phyloP scores from a whole-genome alignment of 2,888 invertebrate genomes.

The Drosophila heteroneura region DNA sequence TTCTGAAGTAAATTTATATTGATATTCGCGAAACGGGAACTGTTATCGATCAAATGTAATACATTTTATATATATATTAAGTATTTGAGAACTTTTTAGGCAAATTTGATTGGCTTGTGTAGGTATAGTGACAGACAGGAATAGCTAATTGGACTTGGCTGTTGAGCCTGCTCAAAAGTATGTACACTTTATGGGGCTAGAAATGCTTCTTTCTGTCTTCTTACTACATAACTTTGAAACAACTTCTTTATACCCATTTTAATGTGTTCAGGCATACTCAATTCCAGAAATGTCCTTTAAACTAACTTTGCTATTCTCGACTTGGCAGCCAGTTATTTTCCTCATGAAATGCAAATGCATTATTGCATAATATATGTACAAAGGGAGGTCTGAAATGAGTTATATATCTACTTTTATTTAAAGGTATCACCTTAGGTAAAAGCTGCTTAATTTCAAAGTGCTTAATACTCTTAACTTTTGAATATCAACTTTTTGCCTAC shows the following conservation, averaged over 20 bases:
- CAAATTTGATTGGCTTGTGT: background rate
- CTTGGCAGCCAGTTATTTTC: background rate
- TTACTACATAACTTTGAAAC: background rate
- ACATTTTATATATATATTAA: fast-evolving
- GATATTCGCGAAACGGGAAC: background rate
- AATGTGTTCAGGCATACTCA: background rate
- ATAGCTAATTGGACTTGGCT: too few relatives aligned
- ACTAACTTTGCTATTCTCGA: background rate
- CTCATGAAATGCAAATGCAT: background rate
- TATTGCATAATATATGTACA: background rate
- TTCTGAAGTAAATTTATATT: background rate
- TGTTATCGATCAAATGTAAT: background rate
- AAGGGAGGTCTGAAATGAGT: background rate
- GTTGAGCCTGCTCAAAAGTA: background rate
- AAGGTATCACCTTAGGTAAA: background rate
- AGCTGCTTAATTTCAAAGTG: background rate
- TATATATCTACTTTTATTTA: background rate
- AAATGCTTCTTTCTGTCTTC: background rate
- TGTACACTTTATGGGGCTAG: background rate
- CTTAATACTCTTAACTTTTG: background rate
- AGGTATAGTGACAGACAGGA: background rate
- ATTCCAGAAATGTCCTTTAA: background rate
- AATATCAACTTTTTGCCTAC: background rate
- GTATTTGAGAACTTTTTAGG: background rate
- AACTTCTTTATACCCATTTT: background rate